Evolutionary conservation across 2,797 vertebrate species (phyloP).

Genomic region (Ctenochaetus hawaiiensis): DNA sequence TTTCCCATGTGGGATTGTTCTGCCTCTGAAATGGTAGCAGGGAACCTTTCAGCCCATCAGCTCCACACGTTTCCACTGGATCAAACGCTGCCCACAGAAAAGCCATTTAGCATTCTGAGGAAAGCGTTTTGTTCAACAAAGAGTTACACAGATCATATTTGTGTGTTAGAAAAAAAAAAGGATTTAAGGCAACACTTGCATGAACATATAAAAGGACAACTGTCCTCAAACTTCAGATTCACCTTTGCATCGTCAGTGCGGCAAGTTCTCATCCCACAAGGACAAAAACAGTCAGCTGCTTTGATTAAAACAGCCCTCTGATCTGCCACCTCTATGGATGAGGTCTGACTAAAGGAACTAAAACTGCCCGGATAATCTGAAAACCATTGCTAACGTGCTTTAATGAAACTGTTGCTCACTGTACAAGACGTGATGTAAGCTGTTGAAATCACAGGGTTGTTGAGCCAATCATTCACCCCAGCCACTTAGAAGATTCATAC

Average conservation of each 20-base stretch:
- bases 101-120: constrained; percentile 39
- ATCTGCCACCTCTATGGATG: background rate
- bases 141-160: constrained; percentile 11
- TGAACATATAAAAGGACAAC: constrained; percentile 1
- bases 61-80: constrained; percentile 44
- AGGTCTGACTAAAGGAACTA: background rate
- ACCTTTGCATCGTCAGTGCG: constrained; percentile 9
- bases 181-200: constrained; percentile 12
- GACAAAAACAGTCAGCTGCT: background rate
- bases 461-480: background rate
- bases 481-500: background rate
- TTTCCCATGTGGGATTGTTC: constrained; percentile 60
- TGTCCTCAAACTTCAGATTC: background rate
- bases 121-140: constrained; percentile 32
- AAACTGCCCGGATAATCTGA: background rate
- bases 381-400: background rate
- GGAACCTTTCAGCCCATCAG: constrained; percentile 63
- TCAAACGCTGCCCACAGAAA: constrained; percentile 56
- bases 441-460: background rate
- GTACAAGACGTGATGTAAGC: no score
- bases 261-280: background rate
- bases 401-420: background rate
- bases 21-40: constrained; percentile 41
- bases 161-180: constrained; percentile 20
- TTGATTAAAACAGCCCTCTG: background rate